Conservation (phyloP, 2,888 invertebrate genomes). For the Ceriagrion tenellum region DNA sequence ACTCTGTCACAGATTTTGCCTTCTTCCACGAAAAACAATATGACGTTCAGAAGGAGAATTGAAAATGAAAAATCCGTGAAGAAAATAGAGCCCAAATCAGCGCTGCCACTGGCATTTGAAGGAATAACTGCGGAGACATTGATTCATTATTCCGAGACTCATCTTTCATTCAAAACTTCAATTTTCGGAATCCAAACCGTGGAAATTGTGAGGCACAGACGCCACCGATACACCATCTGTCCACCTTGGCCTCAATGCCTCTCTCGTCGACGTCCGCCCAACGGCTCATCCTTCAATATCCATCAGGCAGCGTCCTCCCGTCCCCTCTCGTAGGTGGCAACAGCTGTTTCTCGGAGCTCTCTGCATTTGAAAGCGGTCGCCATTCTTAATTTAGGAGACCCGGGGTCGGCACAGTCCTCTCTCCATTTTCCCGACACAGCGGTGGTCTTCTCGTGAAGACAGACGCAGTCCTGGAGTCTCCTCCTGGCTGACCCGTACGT, state of each 20-base stretch:
- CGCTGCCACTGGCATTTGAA: neutral
- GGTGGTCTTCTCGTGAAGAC: neutral
- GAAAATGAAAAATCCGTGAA: neutral
- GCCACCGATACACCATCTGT: neutral
- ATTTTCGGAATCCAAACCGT: neutral
- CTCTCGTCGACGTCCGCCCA: neutral
- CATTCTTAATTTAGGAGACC: conserved; percentile 9
- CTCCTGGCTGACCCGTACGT: neutral
- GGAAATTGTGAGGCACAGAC: neutral
- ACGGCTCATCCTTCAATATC: neutral
- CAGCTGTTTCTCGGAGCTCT: conserved; percentile 12
- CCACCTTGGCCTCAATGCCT: neutral
- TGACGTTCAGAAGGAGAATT: no score
- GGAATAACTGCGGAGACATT: neutral
- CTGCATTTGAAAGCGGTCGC: neutral
- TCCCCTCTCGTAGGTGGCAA: neutral
- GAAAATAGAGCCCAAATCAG: neutral
- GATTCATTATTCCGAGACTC: neutral
- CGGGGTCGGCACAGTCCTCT: neutral
- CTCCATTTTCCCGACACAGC: neutral
- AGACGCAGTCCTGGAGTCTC: neutral
- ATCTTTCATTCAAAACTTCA: neutral
- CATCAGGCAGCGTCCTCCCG: neutral
- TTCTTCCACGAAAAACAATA: no score
- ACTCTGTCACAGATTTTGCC: no score